These are phyloP conservation scores for Uloborus plumipes DNA, from an alignment of 2,888 invertebrate genomes.

Conservation along the genomic window DNA sequence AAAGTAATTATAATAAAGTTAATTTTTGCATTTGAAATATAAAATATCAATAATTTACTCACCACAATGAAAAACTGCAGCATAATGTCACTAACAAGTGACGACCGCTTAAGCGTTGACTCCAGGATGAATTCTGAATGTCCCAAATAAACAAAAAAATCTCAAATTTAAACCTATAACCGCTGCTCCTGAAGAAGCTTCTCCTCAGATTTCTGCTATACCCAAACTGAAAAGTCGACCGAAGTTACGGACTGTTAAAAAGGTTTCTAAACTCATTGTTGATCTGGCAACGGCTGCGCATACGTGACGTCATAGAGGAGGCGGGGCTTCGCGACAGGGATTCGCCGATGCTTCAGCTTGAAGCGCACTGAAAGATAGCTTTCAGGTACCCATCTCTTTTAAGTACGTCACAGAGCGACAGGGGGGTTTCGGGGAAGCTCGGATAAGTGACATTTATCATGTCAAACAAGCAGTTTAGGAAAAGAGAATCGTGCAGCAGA, in stretches of 20 bases:
- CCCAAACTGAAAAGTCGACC: not conserved
- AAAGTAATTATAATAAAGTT: too few relatives aligned
- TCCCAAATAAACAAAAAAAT: not conserved
- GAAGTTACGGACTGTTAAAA: not conserved
- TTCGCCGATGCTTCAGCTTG: constrained; percentile 1
- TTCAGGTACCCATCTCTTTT: constrained; percentile 20
- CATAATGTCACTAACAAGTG: constrained; percentile 59
- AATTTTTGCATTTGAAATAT: not conserved
- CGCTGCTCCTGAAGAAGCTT: not conserved
- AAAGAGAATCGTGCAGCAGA: too few relatives aligned
- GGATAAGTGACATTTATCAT: not conserved
- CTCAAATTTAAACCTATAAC: not conserved
- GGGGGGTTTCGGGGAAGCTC: not conserved
- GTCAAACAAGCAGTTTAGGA: not conserved
- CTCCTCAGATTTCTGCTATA: not conserved
- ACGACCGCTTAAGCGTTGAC: constrained; percentile 36
- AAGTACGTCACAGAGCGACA: constrained; percentile 4
- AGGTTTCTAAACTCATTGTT: constrained; percentile 10
- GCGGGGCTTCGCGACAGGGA: constrained; percentile 24
- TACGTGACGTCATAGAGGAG: constrained; percentile 35
- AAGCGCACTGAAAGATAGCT: not conserved
- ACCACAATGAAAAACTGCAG: constrained; percentile 56
- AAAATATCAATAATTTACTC: constrained; percentile 7
- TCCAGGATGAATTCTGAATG: constrained; percentile 44
- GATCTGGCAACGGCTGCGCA: constrained; percentile 42